Evolutionary conservation across 2,888 invertebrate genomes (phyloP), one percentile per base, ranked within the genome.

Genomic region (Zygogramma bicolorata): DNA sequence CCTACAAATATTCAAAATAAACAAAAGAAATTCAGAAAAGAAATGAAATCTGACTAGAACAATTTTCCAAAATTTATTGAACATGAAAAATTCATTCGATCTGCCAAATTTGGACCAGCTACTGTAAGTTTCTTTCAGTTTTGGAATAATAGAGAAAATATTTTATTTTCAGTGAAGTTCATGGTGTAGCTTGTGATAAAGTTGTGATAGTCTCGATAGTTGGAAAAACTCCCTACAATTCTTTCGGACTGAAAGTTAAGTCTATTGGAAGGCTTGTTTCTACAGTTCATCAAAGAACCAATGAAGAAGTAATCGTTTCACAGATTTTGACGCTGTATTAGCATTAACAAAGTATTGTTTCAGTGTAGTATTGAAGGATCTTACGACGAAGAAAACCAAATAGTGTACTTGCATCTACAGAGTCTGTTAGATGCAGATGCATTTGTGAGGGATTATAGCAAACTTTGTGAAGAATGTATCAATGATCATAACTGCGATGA

Each of bases 131-230:
- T 59, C 20, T 46, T 46, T 60, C 13, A n/a, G 18, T 15, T 15
- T n/a, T 29, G 22, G 8, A 59, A n/a, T n/a, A 59, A 13, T 20
- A 57, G 31, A 42, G 59, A 31, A 65, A 29, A 27, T 38, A 65
- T 22, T 68, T 38, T 58, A 25, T 66, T 83, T 84, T 69, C 71
- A 85, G 85, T 46, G 81, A 83, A 57, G 69, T 77, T 53, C 80
- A 78, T 57, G 82, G 82, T 20, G 81, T 81, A 60, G 72, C 77
- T 57, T 78, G 77, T 65, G 89, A 90, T 66, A 91, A 92, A 80
- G 90, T 93, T 38, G 90, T 93, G 6, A 89, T 94, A 1, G 91
- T 94, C 8, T 93, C 94, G 8, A 88, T 94, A 22, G 91, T 94
- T 80, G 94, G 94, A 8, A 93, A 93, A 86, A 91, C 92, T 27